Evolutionary conservation across 1,140 invertebrate species (phyloP), one percentile per base, ranked within the genome.

Genomic region (Anadara kagoshimensis): DNA sequence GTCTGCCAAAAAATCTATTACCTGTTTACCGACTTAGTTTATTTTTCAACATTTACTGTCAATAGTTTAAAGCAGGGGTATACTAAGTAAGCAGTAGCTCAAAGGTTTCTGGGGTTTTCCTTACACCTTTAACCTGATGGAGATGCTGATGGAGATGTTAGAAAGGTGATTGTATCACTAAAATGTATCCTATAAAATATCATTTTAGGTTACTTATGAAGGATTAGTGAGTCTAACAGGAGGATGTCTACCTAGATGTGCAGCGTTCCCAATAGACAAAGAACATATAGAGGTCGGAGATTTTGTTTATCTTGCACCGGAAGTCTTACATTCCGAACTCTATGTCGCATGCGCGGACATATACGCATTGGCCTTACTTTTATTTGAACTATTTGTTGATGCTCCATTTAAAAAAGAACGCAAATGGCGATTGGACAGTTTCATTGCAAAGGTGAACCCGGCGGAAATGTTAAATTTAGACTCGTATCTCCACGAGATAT

Each of bases 321-420:
- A 76, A 26, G 83, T 85, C 1, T 66, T 85, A 1, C 54, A 57
- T 18, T 80, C 75, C 0, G 76, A 76, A n/a, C 20, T 68, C 0
- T 85, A 85, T 63, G 62, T 51, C 12, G 10, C 75, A 2, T 59
- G 74, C 12, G 80, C 78, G 41, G 83, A 85, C 73, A 63, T 80
- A 10, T 85, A 83, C 56, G 73, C 78, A 22, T 77, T 80, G 24
- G 81, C 78, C 7, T 76, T 83, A 5, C 14, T 85, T 0, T 44
- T 79, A 12, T 78, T 73, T 57, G 81, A 85, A 22, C 47, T 78
- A 3, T 57, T 69, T 0, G 43, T 29, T 22, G 12, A 29, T 4
- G 44, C 47, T 22, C 68, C 76, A n/a, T 83, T 70, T 53, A 36
- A 58, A 16, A 47, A 69, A 1, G 67, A 78, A 43, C 63, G 72